These are phyloP conservation scores for Argopecten irradians DNA, from an alignment of 1,140 invertebrate species.

Conservation along the genomic window DNA sequence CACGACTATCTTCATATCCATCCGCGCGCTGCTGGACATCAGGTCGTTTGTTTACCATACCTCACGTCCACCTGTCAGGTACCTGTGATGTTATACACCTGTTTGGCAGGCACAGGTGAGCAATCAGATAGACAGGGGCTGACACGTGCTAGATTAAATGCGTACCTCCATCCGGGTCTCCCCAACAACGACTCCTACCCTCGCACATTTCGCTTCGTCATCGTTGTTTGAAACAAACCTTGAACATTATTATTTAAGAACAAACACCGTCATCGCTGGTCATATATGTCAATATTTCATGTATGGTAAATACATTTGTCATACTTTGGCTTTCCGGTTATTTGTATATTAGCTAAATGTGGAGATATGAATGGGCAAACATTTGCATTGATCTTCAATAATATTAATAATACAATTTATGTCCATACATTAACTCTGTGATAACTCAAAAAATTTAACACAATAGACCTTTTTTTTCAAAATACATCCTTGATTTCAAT, in stretches of 20 bases:
- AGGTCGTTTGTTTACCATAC: not conserved
- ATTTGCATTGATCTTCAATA: not conserved
- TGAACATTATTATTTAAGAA: not conserved
- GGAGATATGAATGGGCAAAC: not conserved
- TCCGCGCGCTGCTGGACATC: not conserved
- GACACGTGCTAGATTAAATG: not conserved
- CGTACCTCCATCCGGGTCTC: not conserved
- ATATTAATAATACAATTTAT: not conserved
- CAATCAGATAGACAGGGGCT: not conserved
- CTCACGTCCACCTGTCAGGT: conserved; percentile 6
- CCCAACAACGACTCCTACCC: not conserved
- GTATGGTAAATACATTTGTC: not conserved
- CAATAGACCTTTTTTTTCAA: no score
- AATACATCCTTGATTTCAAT: no score
- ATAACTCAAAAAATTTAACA: no score
- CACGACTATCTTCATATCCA: not conserved
- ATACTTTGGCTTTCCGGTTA: not conserved
- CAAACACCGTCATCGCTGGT: not conserved
- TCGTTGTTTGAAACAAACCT: not conserved
- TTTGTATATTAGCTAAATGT: not conserved
- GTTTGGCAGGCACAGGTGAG: not conserved
- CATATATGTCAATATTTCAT: not conserved
- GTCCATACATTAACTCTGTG: no score
- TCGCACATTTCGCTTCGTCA: not conserved
- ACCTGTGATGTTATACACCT: not conserved